These are phyloP conservation scores for Mormyrus iriodes DNA, from an alignment of 2,113 vertebrate genomes.

Conservation along the genomic window DNA sequence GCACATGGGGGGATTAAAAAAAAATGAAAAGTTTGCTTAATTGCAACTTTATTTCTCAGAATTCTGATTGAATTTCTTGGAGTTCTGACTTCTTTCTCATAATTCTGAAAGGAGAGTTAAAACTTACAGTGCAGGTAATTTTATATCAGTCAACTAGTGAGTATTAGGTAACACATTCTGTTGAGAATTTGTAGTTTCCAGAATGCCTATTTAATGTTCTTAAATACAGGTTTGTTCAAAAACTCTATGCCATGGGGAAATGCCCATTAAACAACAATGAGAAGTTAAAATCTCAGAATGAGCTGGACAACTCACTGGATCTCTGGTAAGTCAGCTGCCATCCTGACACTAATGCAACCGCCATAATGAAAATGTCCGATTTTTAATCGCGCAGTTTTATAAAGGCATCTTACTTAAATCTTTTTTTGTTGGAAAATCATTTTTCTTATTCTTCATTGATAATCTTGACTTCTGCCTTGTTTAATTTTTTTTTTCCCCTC, in stretches of 20 bases:
- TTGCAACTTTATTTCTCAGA: too few relatives aligned
- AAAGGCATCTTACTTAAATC: not conserved
- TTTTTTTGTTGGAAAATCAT: not conserved
- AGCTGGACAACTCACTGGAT: conserved; percentile 18
- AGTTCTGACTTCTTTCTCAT: not conserved
- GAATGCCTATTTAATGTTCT: not conserved
- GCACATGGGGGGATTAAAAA: too few relatives aligned
- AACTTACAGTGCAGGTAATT: not conserved
- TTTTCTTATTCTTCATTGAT: not conserved
- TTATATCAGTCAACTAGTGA: not conserved
- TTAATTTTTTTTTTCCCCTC: not conserved
- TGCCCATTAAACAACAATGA: not conserved
- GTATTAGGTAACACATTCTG: not conserved
- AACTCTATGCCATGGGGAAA: not conserved
- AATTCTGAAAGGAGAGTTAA: not conserved
- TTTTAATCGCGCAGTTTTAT: not conserved
- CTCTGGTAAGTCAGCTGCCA: conserved; percentile 10
- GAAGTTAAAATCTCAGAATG: not conserved
- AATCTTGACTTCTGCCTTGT: not conserved
- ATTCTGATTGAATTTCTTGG: too few relatives aligned
- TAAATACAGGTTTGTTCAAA: not conserved
- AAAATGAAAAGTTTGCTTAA: not conserved
- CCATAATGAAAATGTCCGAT: not conserved
- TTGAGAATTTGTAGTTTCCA: not conserved
- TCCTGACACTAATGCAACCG: not conserved